Evolutionary conservation across 1,140 invertebrate genomes (phyloP).

Genomic region (Aphidius ervi): DNA sequence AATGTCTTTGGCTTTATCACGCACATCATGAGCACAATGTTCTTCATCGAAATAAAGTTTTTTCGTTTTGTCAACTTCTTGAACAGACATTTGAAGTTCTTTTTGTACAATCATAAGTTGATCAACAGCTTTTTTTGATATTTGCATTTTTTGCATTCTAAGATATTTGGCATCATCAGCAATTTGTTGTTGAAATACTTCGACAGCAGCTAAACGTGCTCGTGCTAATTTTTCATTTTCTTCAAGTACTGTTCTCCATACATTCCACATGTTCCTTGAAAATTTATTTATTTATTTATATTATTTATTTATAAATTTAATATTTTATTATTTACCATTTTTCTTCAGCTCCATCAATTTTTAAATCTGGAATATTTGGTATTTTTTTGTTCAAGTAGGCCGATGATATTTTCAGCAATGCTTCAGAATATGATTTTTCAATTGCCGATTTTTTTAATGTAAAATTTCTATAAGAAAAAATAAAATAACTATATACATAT

Average conservation of each 20-base stretch:
- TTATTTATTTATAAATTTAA: slow-evolving; percentile 15
- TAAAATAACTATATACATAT: too few species aligned
- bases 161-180: slow-evolving; percentile 87
- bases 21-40: slow-evolving; percentile 88
- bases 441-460: slow-evolving; percentile 86
- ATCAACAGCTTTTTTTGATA: slow-evolving; percentile 84
- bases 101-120: slow-evolving; percentile 84
- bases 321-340: slow-evolving; percentile 65
- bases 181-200: slow-evolving; percentile 91
- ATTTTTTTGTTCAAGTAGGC: slow-evolving; percentile 90
- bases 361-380: slow-evolving; percentile 83
- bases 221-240: slow-evolving; percentile 92
- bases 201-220: slow-evolving; percentile 83
- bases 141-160: slow-evolving; percentile 76
- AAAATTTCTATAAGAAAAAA: slow-evolving; percentile 67
- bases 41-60: slow-evolving; percentile 95
- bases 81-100: slow-evolving; percentile 80
- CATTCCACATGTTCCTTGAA: slow-evolving; percentile 90
- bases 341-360: slow-evolving; percentile 81
- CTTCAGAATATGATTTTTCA: slow-evolving; percentile 93
- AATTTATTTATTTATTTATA: slow-evolving; percentile 25
- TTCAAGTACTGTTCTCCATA: slow-evolving; percentile 90
- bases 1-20: slow-evolving; percentile 91
- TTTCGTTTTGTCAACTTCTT: slow-evolving; percentile 90
- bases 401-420: slow-evolving; percentile 83